Evolutionary conservation across 1,140 invertebrate species (phyloP).

Genomic region (Drosophila nasuta): DNA sequence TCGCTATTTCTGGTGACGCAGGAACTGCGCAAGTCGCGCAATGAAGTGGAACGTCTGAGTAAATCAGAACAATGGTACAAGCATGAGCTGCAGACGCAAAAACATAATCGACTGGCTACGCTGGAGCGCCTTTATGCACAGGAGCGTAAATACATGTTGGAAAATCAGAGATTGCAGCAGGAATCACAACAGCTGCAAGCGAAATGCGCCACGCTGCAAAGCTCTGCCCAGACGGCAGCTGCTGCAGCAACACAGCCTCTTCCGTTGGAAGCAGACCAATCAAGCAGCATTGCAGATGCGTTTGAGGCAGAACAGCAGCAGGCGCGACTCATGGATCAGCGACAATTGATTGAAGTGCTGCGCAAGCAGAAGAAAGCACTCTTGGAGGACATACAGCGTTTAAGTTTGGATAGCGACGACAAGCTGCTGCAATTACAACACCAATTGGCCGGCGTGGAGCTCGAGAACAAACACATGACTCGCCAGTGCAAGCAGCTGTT

Average conservation of each 20-base stretch:
- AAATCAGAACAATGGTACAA: conserved; percentile 83
- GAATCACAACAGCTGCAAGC: conserved; percentile 61
- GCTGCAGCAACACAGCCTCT: neutral
- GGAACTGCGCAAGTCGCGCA: conserved; percentile 69
- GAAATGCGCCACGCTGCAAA: conserved; percentile 57
- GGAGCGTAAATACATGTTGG: conserved; percentile 77
- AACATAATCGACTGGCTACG: conserved; percentile 68
- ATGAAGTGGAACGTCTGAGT: conserved; percentile 71
- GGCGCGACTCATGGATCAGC: conserved; percentile 62
- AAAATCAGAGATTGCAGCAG: conserved; percentile 75
- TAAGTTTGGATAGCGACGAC: conserved; percentile 69
- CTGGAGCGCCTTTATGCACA: conserved; percentile 75
- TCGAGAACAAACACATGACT: conserved; percentile 77
- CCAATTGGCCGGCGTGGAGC: conserved; percentile 60
- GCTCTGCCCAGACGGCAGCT: neutral
- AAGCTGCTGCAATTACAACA: conserved; percentile 66
- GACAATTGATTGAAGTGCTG: conserved; percentile 70
- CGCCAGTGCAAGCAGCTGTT: conserved; percentile 66
- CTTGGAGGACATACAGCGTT: conserved; percentile 62
- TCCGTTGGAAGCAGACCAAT: neutral
- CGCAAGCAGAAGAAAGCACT: conserved; percentile 74
- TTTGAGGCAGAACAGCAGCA: conserved; percentile 74
- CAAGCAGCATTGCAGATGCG: neutral
- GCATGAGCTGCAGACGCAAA: conserved; percentile 72
- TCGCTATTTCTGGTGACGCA: conserved; percentile 60